Percentiles rank a stretch among this genome's conserved stretches.
These are phyloP conservation scores for Oopsacas minuta DNA, from an alignment of 37 sponge, comb jelly and placozoan genomes.

Conservation along the genomic window DNA sequence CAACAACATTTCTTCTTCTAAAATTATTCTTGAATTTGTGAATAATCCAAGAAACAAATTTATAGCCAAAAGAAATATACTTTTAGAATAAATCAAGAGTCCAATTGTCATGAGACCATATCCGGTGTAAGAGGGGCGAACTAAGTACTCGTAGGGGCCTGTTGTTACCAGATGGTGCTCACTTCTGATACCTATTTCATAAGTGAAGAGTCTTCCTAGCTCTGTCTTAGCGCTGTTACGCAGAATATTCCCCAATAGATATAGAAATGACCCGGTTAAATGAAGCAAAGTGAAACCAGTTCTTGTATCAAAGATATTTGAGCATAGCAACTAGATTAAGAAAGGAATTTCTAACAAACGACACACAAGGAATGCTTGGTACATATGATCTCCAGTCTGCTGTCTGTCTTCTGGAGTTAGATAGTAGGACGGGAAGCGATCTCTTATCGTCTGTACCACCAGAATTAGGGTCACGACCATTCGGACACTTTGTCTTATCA, in stretches of 20 bases:
- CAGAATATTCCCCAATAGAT: not conserved
- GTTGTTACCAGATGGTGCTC: not conserved
- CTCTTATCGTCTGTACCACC: not conserved
- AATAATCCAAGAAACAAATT: not conserved
- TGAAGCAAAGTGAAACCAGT: not conserved
- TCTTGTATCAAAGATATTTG: not conserved
- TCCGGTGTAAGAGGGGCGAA: not conserved
- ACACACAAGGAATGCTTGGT: not conserved
- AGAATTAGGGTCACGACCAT: too few species aligned
- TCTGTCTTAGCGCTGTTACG: not conserved
- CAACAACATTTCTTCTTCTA: not conserved
- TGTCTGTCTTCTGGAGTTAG: not conserved
- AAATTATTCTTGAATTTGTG: not conserved
- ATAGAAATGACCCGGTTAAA: not conserved
- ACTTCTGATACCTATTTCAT: not conserved
- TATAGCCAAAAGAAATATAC: not conserved
- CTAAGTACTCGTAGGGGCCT: not conserved
- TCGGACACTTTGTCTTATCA: too few species aligned
- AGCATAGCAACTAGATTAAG: not conserved
- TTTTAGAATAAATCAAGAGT: not conserved
- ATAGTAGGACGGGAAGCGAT: not conserved
- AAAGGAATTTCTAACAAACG: not conserved
- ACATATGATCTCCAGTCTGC: not conserved
- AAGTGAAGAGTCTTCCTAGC: not conserved
- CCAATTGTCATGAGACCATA: not conserved